Evolutionary conservation across 2,797 vertebrate species (phyloP).

Genomic region (Erpetoichthys calabaricus): DNA sequence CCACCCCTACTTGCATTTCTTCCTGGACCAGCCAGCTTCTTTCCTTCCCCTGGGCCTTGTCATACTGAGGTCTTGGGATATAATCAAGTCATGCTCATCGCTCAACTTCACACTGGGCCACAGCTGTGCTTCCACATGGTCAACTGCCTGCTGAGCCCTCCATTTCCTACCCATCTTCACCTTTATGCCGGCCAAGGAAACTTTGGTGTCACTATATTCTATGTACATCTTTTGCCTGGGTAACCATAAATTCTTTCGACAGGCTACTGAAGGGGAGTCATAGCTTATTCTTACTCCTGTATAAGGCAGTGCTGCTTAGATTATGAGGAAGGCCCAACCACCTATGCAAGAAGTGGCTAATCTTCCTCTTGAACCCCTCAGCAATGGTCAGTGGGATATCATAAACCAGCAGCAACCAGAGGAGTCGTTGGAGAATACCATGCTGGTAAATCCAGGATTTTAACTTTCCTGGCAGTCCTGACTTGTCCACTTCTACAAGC

Average conservation of each 20-base stretch:
- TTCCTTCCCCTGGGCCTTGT: conserved; percentile 1
- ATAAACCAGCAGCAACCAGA: not conserved
- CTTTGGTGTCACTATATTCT: not conserved
- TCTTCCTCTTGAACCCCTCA: not conserved
- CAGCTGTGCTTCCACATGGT: not conserved
- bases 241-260: conserved; percentile 7
- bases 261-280: not conserved
- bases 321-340: conserved; percentile 2
- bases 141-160: not conserved
- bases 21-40: conserved; percentile 2
- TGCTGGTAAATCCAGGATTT: conserved; percentile 4
- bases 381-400: not conserved
- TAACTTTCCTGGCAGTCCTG: not conserved
- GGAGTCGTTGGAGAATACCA: not conserved
- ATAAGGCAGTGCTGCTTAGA: conserved; percentile 5
- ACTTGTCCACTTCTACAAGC: not conserved
- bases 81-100: not conserved
- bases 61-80: no score
- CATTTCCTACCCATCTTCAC: conserved; percentile 6
- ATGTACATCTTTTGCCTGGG: no score
- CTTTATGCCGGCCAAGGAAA: not conserved
- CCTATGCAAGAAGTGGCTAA: not conserved
- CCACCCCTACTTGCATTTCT: not conserved
- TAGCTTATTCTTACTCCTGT: not conserved
- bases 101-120: not conserved